Evolutionary conservation across 1,140 invertebrate species (phyloP), one percentile per base, ranked within the genome.

Genomic region (Sycophila sp.): DNA sequence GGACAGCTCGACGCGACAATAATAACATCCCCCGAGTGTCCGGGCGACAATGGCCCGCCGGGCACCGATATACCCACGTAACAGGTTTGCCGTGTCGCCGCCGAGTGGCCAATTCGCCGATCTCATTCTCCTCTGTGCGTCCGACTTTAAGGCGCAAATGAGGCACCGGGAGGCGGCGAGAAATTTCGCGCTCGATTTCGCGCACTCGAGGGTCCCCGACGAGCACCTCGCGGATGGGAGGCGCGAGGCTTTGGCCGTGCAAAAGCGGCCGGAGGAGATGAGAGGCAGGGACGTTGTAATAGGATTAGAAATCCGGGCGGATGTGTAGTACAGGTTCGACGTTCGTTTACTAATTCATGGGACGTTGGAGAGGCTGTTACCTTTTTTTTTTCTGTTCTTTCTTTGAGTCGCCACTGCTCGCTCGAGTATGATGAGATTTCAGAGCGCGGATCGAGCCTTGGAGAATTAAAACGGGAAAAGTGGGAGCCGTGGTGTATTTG

Each of bases 171-270:
- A 1, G 22, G 13, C 32, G 32, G 62, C 62, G 45, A 53, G 51
- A 64, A 58, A 71, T 71, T 64, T 71, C 51, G 51, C 53, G 60
- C 69, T 64, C 60, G 51, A 58, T 71, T 65, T 64, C 60, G 59
- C 6, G 4, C 22, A 24, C 3, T 1, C 15, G 24, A 24, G 15
- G 58, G 19, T 4, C 19, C 30, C 22, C 36, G 38, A 17, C 17
- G 3, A 15, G 3, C 38, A 6, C 38, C n/a, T 40, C 38, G 11
- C 2, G n/a, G 38, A 40, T 40, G 8, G 1, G 15, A 17, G 19
- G 40, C n/a, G 13, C 19, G 42, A n/a, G 19, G 6, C 19, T 22
- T 47, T 47, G 42, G 19, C 13, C 11, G 0, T n/a, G 5, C 6
- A 40, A 47, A 11, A 11, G 42, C 24, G 42, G 15, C 15, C 17